A percentile compares a stretch with the other conserved stretches of the same genome.
Evolutionary conservation across 1,140 invertebrate genomes (phyloP).

Genomic region (Coelopa frigida): DNA sequence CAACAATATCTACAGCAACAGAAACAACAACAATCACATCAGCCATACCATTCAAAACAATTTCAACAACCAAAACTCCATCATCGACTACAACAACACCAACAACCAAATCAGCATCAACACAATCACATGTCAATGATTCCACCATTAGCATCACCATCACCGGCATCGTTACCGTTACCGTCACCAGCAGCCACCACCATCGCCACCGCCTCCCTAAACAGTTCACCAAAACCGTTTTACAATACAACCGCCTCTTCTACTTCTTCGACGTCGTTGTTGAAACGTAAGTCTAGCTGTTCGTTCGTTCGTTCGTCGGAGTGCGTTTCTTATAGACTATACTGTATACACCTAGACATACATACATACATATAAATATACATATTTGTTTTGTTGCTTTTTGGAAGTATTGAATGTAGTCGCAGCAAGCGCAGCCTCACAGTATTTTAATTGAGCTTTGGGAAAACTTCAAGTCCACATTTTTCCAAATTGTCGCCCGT

Average conservation of each 20-base stretch:
- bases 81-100: slow-evolving; percentile 1
- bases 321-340: too few relatives aligned
- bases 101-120: slow-evolving; percentile 17
- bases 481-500: too few relatives aligned
- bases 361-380: too few relatives aligned
- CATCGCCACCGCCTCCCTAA: slow-evolving; percentile 8
- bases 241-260: slow-evolving; percentile 18
- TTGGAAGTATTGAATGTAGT: too few relatives aligned
- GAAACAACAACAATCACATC: neutral
- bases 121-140: slow-evolving; percentile 7
- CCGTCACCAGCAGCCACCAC: slow-evolving; percentile 22
- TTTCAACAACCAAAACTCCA: neutral
- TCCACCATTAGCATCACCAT: slow-evolving; percentile 12
- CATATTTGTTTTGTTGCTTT: slow-evolving; percentile 2
- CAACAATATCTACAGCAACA: slow-evolving; percentile 3
- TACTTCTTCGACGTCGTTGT: slow-evolving; percentile 35
- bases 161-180: slow-evolving; percentile 19
- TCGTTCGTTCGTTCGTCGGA: slow-evolving; percentile 13
- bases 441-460: too few relatives aligned
- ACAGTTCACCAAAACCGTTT: slow-evolving; percentile 17
- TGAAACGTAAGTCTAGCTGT: slow-evolving; percentile 44
- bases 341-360: too few relatives aligned
- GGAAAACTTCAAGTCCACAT: too few relatives aligned
- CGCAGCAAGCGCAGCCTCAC: too few relatives aligned
- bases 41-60: slow-evolving; percentile 7